phyloP scores from a whole-genome alignment of 2,888 invertebrate species.

The Thecophora atra region DNA sequence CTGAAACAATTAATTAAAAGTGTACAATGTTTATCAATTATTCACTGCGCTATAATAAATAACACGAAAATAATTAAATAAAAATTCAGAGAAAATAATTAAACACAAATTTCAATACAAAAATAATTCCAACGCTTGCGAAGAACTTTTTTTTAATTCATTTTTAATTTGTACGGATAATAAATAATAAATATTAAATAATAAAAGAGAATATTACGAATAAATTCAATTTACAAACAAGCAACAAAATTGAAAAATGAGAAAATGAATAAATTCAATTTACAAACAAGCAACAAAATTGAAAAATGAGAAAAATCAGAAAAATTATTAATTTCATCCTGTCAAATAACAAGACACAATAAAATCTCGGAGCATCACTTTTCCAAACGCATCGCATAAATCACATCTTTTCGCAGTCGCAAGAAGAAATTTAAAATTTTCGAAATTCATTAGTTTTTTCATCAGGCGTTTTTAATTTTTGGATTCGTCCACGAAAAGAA shows the following conservation, averaged over 20 bases:
- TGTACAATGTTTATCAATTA: neutral
- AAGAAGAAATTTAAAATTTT: neutral
- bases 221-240: no score
- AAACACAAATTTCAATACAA: no score
- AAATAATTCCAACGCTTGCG: no score
- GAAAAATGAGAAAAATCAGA: neutral
- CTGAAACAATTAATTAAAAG: neutral
- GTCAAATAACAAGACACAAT: no score
- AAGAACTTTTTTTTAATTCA: no score
- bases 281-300: neutral
- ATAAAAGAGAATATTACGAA: no score
- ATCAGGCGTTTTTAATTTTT: neutral
- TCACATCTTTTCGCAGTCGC: no score
- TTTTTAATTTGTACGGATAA: no score
- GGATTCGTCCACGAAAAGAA: neutral
- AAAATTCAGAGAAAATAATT: neutral
- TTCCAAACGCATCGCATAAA: no score
- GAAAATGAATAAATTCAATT: neutral
- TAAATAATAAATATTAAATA: no score
- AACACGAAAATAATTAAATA: neutral
- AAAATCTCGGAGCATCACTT: no score
- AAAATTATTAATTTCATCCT: neutral
- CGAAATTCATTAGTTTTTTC: slow-evolving; percentile 2
- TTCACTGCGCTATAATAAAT: neutral
- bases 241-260: neutral